Conservation (phyloP, 2,797 vertebrate species). For the Rhynchonycteris naso region DNA sequence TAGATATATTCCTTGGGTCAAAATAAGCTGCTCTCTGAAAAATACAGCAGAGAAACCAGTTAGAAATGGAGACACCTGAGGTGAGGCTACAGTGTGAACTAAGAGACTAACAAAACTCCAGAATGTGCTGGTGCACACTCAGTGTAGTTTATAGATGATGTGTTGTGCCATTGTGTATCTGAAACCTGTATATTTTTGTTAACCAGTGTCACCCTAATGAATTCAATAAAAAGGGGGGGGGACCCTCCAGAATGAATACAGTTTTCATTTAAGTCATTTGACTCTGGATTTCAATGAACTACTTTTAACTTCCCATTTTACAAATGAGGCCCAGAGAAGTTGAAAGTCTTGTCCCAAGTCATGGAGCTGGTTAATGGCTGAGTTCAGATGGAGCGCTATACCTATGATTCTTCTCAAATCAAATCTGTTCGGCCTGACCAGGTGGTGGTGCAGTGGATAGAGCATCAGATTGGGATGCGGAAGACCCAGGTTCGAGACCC, state of each 20-base stretch:
- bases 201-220: too few relatives aligned
- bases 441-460: too few relatives aligned
- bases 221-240: too few relatives aligned
- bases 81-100: neutral
- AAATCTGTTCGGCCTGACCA: too few relatives aligned
- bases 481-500: too few relatives aligned
- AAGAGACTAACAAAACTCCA: neutral
- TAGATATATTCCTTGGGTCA: conserved; percentile 12
- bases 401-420: neutral
- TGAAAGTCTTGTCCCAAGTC: neutral
- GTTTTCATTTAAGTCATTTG: neutral
- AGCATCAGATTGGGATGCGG: too few relatives aligned
- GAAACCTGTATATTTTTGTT: too few relatives aligned
- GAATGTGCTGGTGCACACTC: neutral
- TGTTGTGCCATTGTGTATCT: too few relatives aligned
- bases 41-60: conserved; percentile 27
- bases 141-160: too few relatives aligned
- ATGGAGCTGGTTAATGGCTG: neutral
- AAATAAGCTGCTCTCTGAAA: conserved; percentile 48
- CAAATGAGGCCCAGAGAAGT: neutral
- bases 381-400: neutral
- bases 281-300: neutral
- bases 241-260: neutral
- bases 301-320: neutral
- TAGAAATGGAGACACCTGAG: neutral